phyloP scores from a whole-genome alignment of 1,140 invertebrate species.

The Steinernema feltiae region DNA sequence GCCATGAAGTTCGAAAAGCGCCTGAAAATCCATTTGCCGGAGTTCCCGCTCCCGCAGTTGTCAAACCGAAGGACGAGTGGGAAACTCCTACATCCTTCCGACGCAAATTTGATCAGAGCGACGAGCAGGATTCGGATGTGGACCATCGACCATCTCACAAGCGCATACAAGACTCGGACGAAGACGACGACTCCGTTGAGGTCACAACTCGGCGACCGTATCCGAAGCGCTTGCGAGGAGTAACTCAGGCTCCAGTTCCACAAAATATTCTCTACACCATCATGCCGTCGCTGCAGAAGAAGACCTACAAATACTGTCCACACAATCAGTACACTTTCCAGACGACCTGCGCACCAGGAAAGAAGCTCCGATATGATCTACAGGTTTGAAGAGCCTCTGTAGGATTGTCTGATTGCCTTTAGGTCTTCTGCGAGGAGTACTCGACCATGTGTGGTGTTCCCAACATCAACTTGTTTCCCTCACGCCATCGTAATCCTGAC shows the following conservation, averaged over 20 bases:
- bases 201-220: not conserved
- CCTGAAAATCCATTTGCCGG: slow-evolving; percentile 20
- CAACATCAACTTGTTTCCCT: slow-evolving; percentile 40
- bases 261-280: slow-evolving; percentile 43
- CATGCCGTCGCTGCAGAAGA: slow-evolving; percentile 40
- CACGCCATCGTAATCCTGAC: slow-evolving; percentile 11
- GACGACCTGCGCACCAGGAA: slow-evolving; percentile 41
- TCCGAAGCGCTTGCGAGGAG: slow-evolving; percentile 5
- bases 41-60: not conserved
- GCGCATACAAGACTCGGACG: slow-evolving; percentile 11
- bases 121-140: slow-evolving; percentile 10
- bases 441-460: slow-evolving; percentile 41
- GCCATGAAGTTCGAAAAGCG: slow-evolving; percentile 12
- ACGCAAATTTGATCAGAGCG: slow-evolving; percentile 24
- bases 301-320: slow-evolving; percentile 43
- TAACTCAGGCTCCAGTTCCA: slow-evolving; percentile 34
- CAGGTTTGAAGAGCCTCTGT: slow-evolving; percentile 28
- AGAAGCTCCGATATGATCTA: slow-evolving; percentile 43
- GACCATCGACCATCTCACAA: not conserved
- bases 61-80: not conserved
- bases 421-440: slow-evolving; percentile 44
- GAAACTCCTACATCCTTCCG: not conserved
- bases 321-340: slow-evolving; percentile 46
- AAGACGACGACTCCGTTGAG: slow-evolving; percentile 8
- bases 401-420: not conserved